Evolutionary conservation across 2,113 vertebrate species (phyloP).

Genomic region (Chloebia gouldiae): DNA sequence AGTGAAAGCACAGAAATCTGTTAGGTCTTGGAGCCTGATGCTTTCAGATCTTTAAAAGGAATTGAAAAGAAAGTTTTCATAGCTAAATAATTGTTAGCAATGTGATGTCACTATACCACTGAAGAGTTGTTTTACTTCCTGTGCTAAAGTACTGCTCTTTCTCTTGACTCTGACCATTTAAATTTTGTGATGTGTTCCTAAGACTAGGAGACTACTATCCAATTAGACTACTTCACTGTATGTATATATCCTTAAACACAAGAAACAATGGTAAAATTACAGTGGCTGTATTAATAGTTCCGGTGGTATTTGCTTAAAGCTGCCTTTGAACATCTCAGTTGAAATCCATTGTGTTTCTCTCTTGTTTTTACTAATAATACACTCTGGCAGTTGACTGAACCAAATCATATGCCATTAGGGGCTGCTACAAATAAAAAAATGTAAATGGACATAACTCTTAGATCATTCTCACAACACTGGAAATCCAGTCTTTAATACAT

Average conservation of each 20-base stretch:
- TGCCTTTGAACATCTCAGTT: background rate
- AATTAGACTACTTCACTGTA: background rate
- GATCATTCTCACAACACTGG: background rate
- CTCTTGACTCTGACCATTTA: background rate
- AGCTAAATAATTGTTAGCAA: background rate
- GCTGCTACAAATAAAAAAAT: background rate
- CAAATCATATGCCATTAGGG: background rate
- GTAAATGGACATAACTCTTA: background rate
- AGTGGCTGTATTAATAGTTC: background rate
- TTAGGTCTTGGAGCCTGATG: background rate
- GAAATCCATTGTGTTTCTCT: background rate
- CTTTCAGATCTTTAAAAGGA: background rate
- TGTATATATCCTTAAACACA: background rate
- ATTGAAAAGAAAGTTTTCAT: background rate
- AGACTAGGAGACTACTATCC: background rate
- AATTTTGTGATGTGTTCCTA: background rate
- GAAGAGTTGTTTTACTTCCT: background rate
- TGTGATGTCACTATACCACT: background rate
- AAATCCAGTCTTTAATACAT: background rate
- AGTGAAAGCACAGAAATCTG: background rate
- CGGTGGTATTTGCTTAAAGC: background rate
- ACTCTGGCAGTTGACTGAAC: background rate
- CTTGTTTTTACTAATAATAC: background rate
- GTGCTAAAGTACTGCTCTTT: background rate
- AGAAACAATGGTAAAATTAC: background rate